Base-by-base conservation (phyloP, 2,888 invertebrate genomes). In the Cephonodes hylas region DNA sequence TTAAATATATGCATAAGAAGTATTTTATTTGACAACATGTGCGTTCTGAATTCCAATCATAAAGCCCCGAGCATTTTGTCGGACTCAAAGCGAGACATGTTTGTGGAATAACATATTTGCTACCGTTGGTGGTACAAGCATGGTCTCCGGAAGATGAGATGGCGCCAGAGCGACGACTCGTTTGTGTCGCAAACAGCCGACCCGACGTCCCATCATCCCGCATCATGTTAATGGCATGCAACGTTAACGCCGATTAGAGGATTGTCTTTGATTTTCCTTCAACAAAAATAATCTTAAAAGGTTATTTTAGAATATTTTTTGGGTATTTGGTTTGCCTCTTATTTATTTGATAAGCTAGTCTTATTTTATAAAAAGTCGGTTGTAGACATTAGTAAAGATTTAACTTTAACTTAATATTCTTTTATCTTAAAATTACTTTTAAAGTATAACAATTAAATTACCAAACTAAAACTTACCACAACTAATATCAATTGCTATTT, bases 11-110 rank as follows among this genome's bases (percentile, higher is more conserved):
- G n/a, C 13, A 4, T 38, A 13, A 8, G 1, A 27, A 53, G 4
- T 31, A n/a, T 31, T 31, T 31, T 10, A 20, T 15, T 10, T 4
- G 18, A 18, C 10, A 53, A 31, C 53, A 53, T 31, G 53, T 53
- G 53, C 15, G 53, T 53, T 53, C 10, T 5, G 53, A 31, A 53
- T 27, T 53, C 53, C 31, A 3, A 31, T 53, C 31, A 53, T 31
- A 31, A 53, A 53, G 31, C 18, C 18, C 48, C 31, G 18, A 31
- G 31, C 18, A 53, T 53, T 31, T 31, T 31, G 31, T 18, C 53
- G 53, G n/a, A n/a, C 31, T 53, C 53, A 53, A 53, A 53, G 53
- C 27, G 10, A 25, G 42, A 15, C 58, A 42, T 58, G 25, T 58
- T 42, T 42, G 58, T n/a, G 7, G 22, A 58, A 42, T 23, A 42